Evolutionary conservation across 2,888 invertebrate genomes (phyloP), one percentile per base, ranked within the genome.

Genomic region (Scaptomyza caliginosa): DNA sequence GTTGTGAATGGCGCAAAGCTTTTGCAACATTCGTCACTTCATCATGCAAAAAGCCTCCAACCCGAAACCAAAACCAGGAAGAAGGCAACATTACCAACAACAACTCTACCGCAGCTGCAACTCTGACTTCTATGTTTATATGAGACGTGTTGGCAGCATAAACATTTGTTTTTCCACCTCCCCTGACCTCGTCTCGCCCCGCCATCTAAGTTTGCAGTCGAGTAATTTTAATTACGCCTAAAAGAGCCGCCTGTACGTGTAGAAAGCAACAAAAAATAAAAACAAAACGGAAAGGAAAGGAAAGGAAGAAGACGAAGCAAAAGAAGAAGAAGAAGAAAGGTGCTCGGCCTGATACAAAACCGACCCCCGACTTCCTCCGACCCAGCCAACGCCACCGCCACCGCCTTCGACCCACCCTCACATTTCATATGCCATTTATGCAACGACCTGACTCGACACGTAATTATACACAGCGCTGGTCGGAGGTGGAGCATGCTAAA

Each of bases 191-290:
- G 2, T 6, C 13, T 19, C 4, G n/a, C 8, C 26, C 2, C 7
- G 13, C 17, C 11, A 8, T 16, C 23, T 24, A 19, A 24, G 23
- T 67, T 74, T 72, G 70, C 74, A 77, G 80, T 85, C 62, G 80
- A 75, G 77, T 83, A 86, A 87, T 85, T 85, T 87, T 87, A 85
- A 87, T 85, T 86, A 86, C 80, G 84, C 77, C 86, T 85, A 87
- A 86, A 85, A 84, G 79, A 87, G 86, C 83, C 74, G 87, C 70
- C 65, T 4, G 67, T 64, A 69, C 70, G 65, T 68, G 81, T 63
- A 74, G 84, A 80, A 86, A 74, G 69, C 80, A 67, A 65, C 56
- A 51, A 55, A 55, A 70, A 40, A 24, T 26, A 11, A 5, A 19
- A 49, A 40, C 23, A 58, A 49, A 49, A 26, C 17, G 17, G 5